phyloP scores from a whole-genome alignment of 2,113 vertebrate genomes.

The Esox niger region DNA sequence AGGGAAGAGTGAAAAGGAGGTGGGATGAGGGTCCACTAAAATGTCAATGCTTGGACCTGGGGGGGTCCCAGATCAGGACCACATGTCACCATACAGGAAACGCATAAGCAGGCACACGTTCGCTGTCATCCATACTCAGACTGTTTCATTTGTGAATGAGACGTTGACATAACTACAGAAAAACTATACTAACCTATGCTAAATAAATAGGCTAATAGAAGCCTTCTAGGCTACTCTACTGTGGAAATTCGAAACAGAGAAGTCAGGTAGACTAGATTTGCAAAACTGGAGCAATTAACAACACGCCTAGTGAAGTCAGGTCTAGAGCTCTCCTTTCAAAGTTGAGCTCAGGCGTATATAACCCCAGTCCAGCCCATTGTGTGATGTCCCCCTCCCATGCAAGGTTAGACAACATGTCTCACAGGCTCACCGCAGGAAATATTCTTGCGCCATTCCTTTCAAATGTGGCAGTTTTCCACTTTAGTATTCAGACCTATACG shows the following conservation, averaged over 20 bases:
- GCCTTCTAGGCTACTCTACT: too few relatives aligned
- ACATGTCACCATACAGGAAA: slow-evolving; percentile 14
- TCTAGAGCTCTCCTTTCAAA: too few relatives aligned
- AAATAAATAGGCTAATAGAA: too few relatives aligned
- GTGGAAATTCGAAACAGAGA: too few relatives aligned
- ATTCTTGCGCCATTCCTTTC: not conserved
- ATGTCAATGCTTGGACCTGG: slow-evolving; percentile 51
- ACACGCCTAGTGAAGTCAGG: too few relatives aligned
- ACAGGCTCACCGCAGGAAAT: too few relatives aligned
- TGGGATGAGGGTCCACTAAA: slow-evolving; percentile 37
- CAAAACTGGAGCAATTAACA: too few relatives aligned
- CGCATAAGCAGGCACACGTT: slow-evolving; percentile 2
- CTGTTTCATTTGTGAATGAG: slow-evolving; percentile 1
- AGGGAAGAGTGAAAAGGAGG: slow-evolving; percentile 41
- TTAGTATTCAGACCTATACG: not conserved
- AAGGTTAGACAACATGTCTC: too few relatives aligned
- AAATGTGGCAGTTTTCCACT: not conserved
- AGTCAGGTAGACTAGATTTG: too few relatives aligned
- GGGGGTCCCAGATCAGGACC: not conserved
- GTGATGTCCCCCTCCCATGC: too few relatives aligned
- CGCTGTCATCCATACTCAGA: not conserved
- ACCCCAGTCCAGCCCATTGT: too few relatives aligned
- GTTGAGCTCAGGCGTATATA: too few relatives aligned
- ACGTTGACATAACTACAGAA: not conserved
- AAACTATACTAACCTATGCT: not conserved